Evolutionary conservation across 2,113 vertebrate species (phyloP), one percentile per base, ranked within the genome.

Genomic region (Oxygymnocypris stewartii): DNA sequence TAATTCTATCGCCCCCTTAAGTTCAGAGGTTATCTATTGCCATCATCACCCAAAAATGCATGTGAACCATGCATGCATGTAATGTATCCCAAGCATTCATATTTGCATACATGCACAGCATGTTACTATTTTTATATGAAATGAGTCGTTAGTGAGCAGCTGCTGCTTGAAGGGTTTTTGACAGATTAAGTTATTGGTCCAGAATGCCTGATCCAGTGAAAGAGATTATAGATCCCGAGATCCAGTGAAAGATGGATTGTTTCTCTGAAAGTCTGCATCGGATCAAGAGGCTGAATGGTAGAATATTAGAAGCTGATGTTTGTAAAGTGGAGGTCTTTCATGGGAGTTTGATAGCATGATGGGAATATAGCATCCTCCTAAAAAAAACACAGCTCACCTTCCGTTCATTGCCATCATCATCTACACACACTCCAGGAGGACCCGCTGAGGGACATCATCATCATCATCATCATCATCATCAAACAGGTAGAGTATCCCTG

Each of bases 371-470:
- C n/a, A 57, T 59, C 6, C 67, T 28, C 1, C 35, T 65, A 31
- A 79, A 84, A 49, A 49, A 37, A n/a, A n/a, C 31, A 71, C 49
- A 73, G 23, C 93, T 95, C 92, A 99, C 98, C 92, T 91, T 95
- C 92, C 93, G 97, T 89, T 94, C 93, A 82, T 94, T 96, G 84
- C 98, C 98, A 28, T 95, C 92, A 78, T 99, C 98, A 91, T 99
- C 98, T 59, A 97, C 90, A 89, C 98, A 99, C 89, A 96, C 90
- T 86, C 94, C 94, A 3, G 95, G 94, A 75, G 94, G 95, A 90
- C 93, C 94, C 84, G 93, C 95, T 96, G 88, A 89, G 61, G 37
- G 88, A 88, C 81, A 73, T 91, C 82, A 82, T 65, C 82, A 57
- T 49, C 40, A 74, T 54, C 28, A 88, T 57, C 6, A 89, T 69